phyloP scores from a whole-genome alignment of 2,797 vertebrate species.

The Limosa lapponica region DNA sequence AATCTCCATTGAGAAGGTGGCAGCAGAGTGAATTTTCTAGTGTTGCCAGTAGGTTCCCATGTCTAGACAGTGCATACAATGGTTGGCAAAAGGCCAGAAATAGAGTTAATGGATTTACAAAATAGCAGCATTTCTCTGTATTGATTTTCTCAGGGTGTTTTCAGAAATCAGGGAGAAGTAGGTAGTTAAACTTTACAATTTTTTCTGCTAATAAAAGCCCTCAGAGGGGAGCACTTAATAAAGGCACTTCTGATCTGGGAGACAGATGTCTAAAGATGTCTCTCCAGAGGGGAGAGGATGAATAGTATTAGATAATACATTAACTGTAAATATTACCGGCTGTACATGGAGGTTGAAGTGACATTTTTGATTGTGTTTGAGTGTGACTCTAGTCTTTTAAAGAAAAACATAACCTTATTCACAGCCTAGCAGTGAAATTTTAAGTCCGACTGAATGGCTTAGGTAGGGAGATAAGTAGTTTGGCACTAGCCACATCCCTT shows the following conservation, averaged over 20 bases:
- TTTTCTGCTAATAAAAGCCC: neutral
- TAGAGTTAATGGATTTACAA: constrained; percentile 20
- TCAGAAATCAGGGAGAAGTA: neutral
- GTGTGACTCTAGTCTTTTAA: neutral
- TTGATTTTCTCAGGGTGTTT: constrained; percentile 20
- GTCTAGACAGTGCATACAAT: neutral
- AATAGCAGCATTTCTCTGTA: neutral
- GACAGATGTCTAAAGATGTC: neutral
- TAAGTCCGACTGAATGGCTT: neutral
- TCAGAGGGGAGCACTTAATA: neutral
- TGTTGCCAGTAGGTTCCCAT: neutral
- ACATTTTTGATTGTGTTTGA: neutral
- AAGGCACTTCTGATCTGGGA: neutral
- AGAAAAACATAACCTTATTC: neutral
- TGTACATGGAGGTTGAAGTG: neutral
- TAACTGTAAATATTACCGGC: neutral
- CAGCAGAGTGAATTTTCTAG: neutral
- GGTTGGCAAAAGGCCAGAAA: neutral
- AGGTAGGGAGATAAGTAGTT: neutral
- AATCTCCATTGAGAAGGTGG: neutral
- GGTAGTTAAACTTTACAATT: neutral
- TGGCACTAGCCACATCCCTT: neutral
- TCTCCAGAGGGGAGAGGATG: neutral
- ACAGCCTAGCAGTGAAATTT: neutral
- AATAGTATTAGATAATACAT: neutral